Percentiles rank a stretch among this genome's conserved stretches.
phyloP scores from a whole-genome alignment of 2,113 vertebrate species.

The Pleuronectes platessa region DNA sequence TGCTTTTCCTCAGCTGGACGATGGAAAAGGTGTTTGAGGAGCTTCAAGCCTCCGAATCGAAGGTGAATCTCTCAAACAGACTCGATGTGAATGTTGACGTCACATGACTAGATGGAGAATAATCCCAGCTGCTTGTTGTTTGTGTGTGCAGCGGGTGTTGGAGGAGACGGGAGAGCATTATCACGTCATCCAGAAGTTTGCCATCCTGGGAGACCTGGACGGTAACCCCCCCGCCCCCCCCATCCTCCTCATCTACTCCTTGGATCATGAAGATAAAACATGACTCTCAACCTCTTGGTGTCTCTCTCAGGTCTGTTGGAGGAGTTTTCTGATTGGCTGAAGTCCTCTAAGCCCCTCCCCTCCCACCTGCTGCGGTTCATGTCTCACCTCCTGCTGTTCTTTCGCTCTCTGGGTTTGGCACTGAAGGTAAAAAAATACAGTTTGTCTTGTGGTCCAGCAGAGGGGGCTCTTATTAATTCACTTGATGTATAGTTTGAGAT shows the following conservation, averaged over 20 bases:
- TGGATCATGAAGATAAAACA: no score
- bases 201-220: conserved; percentile 94
- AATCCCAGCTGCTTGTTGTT: conserved; percentile 1
- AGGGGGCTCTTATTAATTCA: background rate
- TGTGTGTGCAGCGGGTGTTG: conserved; percentile 86
- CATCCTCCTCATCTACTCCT: background rate
- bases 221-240: conserved; percentile 77
- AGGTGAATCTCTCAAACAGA: conserved; percentile 71
- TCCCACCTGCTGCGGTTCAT: conserved; percentile 94
- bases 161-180: conserved; percentile 95
- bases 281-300: background rate
- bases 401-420: conserved; percentile 90
- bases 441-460: background rate
- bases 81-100: background rate
- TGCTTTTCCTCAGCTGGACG: conserved; percentile 86
- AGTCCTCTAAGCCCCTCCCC: conserved; percentile 85
- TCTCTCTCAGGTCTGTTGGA: conserved; percentile 88
- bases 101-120: background rate
- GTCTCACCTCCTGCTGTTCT: conserved; percentile 94
- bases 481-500: no score
- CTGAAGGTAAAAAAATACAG: conserved; percentile 85
- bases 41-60: conserved; percentile 94
- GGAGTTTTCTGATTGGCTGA: conserved; percentile 93
- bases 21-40: conserved; percentile 98
- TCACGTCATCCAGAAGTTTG: conserved; percentile 95